These are phyloP conservation scores for Cheilosia pagana DNA, from an alignment of 2,888 invertebrate species.

Conservation along the genomic window DNA sequence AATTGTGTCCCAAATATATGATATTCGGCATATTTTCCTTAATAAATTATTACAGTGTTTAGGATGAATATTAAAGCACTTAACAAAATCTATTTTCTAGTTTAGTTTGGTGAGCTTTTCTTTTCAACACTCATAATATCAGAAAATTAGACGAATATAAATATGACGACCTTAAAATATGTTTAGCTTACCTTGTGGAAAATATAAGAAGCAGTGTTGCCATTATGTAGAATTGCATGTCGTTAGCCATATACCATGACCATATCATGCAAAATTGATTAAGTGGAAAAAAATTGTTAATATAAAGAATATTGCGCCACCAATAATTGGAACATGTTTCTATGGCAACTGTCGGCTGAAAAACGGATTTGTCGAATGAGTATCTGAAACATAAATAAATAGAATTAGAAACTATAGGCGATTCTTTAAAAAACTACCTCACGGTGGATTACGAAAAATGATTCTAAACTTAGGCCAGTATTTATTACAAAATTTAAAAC, in stretches of 20 bases:
- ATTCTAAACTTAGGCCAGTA: no score
- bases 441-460: background rate
- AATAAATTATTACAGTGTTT: no score
- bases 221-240: conserved; percentile 90
- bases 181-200: conserved; percentile 86
- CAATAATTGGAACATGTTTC: conserved; percentile 91
- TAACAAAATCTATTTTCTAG: no score
- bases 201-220: conserved; percentile 87
- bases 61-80: no score
- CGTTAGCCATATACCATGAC: conserved; percentile 93
- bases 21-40: background rate
- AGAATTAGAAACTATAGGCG: background rate
- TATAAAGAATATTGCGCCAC: conserved; percentile 93
- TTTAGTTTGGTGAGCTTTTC: background rate
- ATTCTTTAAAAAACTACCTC: background rate
- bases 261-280: conserved; percentile 92
- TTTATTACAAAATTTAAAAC: no score
- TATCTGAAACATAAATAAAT: conserved; percentile 83
- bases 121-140: background rate
- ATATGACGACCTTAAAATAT: background rate
- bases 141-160: background rate
- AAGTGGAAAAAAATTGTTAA: conserved; percentile 91
- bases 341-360: conserved; percentile 89
- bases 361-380: conserved; percentile 89
- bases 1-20: no score